phyloP scores from a whole-genome alignment of 2,888 invertebrate species.

The Dicyrtomina minuta region DNA sequence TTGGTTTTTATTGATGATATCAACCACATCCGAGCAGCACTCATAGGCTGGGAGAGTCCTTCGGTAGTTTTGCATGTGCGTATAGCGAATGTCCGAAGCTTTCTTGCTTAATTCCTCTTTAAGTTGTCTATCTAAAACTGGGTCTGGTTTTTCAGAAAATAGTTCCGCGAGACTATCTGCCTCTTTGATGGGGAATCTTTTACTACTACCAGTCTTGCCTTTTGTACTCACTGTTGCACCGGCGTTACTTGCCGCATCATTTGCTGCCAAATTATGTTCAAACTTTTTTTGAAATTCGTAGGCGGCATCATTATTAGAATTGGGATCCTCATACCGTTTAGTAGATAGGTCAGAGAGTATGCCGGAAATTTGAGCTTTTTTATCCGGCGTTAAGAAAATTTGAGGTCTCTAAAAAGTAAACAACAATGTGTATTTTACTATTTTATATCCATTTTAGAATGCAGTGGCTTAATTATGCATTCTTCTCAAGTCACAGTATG shows the following conservation, averaged over 20 bases:
- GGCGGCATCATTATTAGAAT: background rate
- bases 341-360: background rate
- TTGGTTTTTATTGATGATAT: slow-evolving; percentile 68
- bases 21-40: slow-evolving; percentile 65
- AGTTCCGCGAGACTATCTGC: background rate
- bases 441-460: too few species aligned
- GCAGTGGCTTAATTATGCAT: background rate
- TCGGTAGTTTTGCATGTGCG: slow-evolving; percentile 55
- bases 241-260: slow-evolving; percentile 17
- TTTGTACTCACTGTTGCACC: background rate
- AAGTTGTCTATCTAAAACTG: slow-evolving; percentile 15
- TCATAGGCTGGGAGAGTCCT: slow-evolving; percentile 66
- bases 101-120: slow-evolving; percentile 9
- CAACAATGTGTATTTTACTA: too few species aligned
- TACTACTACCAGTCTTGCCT: background rate
- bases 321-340: slow-evolving; percentile 11
- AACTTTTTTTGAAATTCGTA: slow-evolving; percentile 27
- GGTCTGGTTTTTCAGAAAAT: slow-evolving; percentile 16
- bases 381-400: slow-evolving; percentile 19
- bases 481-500: background rate
- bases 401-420: slow-evolving; percentile 21
- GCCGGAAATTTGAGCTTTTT: background rate
- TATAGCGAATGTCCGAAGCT: slow-evolving; percentile 60
- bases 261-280: slow-evolving; percentile 20
- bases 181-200: background rate